These are phyloP conservation scores for Hirtodrosophila alboralis DNA, from an alignment of 2,888 invertebrate species.

Conservation along the genomic window DNA sequence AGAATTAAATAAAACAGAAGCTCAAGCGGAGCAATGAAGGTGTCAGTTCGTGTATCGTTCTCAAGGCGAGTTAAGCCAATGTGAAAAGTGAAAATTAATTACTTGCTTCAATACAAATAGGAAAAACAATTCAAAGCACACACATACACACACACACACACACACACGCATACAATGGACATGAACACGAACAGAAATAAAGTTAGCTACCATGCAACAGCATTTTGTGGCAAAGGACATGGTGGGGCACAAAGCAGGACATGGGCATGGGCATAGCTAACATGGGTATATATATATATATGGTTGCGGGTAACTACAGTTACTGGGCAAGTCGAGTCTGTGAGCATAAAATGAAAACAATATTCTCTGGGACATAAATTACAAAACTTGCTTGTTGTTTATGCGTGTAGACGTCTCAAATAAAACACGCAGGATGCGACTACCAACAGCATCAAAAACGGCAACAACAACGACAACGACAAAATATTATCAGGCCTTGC, in stretches of 20 bases:
- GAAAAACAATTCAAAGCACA: conserved; percentile 1
- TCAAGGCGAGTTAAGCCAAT: conserved; percentile 45
- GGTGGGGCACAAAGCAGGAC: conserved; percentile 9
- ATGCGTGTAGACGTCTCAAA: conserved; percentile 66
- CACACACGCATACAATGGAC: neutral
- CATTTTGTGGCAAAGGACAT: conserved; percentile 22
- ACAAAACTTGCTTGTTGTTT: conserved; percentile 75
- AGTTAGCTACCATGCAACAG: conserved; percentile 13
- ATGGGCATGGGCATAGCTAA: conserved; percentile 2
- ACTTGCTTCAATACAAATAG: conserved; percentile 46
- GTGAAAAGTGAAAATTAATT: conserved; percentile 69
- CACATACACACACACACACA: conserved; percentile 1
- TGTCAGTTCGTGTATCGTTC: conserved; percentile 34
- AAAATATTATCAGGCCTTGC: conserved; percentile 24
- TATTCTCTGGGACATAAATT: conserved; percentile 73
- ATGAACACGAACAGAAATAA: neutral
- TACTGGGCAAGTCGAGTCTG: conserved; percentile 33
- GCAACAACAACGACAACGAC: conserved; percentile 4
- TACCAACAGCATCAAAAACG: conserved; percentile 12
- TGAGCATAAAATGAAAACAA: conserved; percentile 71
- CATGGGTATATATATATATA: neutral
- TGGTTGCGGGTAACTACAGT: neutral
- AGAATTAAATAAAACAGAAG: too few relatives aligned
- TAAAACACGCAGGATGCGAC: conserved; percentile 57
- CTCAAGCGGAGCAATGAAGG: conserved; percentile 39